Evolutionary conservation across 1,140 invertebrate genomes (phyloP).

Genomic region (Zaprionus davidi): DNA sequence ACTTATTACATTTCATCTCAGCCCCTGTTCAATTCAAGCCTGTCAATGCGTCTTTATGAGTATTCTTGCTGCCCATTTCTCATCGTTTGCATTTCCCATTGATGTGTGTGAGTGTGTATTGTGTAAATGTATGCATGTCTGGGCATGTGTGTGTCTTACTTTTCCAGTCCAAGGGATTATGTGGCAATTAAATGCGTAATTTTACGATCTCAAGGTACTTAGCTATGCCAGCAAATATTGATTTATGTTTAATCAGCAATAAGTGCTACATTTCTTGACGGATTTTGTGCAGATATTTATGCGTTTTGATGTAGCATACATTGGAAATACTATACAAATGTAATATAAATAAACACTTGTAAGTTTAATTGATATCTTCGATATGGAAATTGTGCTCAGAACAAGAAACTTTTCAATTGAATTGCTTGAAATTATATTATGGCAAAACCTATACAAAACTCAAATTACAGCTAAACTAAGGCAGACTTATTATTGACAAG

Average conservation of each 20-base stretch:
- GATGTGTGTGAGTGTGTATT: neutral
- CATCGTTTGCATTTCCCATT: constrained; percentile 2
- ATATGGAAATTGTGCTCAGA: too few relatives aligned
- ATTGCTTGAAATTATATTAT: too few relatives aligned
- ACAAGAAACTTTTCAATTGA: too few relatives aligned
- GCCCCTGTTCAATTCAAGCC: neutral
- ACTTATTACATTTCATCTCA: neutral
- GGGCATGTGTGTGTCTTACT: neutral
- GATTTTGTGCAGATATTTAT: neutral
- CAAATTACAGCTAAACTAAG: too few relatives aligned
- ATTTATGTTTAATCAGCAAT: constrained; percentile 15
- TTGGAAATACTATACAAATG: neutral
- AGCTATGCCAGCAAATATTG: neutral
- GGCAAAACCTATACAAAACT: too few relatives aligned
- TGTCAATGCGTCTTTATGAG: constrained; percentile 10
- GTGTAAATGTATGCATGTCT: neutral
- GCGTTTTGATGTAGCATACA: neutral
- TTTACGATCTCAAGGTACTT: neutral
- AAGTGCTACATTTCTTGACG: neutral
- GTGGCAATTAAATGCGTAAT: constrained; percentile 3
- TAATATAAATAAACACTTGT: neutral
- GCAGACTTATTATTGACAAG: too few relatives aligned
- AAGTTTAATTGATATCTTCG: neutral
- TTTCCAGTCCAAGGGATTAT: neutral
- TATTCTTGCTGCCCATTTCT: neutral